Conservation (phyloP, 2,888 invertebrate genomes). For the Thecocarcelia acutangulata region DNA sequence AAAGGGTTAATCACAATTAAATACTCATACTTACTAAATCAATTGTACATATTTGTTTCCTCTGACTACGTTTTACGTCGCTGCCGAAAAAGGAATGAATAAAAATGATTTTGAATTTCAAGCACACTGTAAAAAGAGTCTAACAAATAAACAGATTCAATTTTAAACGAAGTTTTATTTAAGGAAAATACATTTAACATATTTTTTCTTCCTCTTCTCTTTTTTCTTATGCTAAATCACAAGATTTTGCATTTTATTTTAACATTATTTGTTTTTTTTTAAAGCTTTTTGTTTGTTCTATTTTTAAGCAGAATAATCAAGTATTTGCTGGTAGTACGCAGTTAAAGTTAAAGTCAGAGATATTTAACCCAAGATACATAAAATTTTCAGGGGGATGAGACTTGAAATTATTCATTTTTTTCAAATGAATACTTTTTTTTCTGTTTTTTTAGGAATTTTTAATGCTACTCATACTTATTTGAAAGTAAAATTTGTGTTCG, state of each 20-base stretch:
- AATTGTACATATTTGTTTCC: conserved; percentile 38
- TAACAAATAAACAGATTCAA: conserved; percentile 39
- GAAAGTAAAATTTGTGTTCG: conserved; percentile 58
- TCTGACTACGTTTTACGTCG: conserved; percentile 23
- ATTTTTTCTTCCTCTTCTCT: not conserved
- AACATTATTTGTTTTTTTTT: conserved; percentile 10
- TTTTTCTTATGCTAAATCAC: conserved; percentile 41
- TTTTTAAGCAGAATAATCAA: conserved; percentile 46
- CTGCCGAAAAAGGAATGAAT: conserved; percentile 9
- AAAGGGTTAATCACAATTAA: conserved; percentile 52
- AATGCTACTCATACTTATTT: conserved; percentile 59
- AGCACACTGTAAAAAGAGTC: conserved; percentile 13
- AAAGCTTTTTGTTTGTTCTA: conserved; percentile 9
- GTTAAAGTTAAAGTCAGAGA: conserved; percentile 34
- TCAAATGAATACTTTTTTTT: conserved; percentile 16
- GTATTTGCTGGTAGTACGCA: conserved; percentile 26
- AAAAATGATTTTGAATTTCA: conserved; percentile 31
- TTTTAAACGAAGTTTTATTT: conserved; percentile 26
- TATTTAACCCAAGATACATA: conserved; percentile 63
- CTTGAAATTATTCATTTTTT: conserved; percentile 29
- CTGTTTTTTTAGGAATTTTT: conserved; percentile 51
- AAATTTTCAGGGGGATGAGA: conserved; percentile 50
- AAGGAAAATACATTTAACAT: conserved; percentile 25
- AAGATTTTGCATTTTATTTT: conserved; percentile 53
- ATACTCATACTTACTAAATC: conserved; percentile 38